Base-by-base conservation (phyloP, 2,797 vertebrate species). In the Benthosema pterotum region DNA sequence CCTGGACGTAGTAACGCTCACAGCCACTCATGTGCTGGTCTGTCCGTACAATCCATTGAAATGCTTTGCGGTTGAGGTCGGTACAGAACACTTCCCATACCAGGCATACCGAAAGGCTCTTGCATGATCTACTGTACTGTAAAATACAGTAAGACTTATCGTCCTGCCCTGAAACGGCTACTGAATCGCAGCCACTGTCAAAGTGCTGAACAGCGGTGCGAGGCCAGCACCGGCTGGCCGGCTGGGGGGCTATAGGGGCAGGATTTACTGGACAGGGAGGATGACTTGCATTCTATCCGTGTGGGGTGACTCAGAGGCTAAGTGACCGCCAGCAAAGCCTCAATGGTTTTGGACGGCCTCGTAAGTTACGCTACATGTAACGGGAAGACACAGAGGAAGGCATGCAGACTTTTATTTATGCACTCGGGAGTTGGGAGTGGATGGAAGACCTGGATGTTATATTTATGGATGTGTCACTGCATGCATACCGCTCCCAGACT, bases 281-380 rank as follows among this genome's bases (percentile, higher is more conserved):
- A 74, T 68, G 79, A 83, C 69, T 79, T 69, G 72, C 25, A 55
- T 64, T 82, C n/a, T 67, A 65, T 82, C 78, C 79, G 73, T 49
- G 55, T 42, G 38, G 72, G 80, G 82, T 84, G 74, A 83, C 62
- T 72, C 71, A 46, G 72, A 71, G 86, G 78, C 59, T 80, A 78
- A 82, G 72, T 74, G 74, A 77, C 75, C 28, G 28, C 28, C 76
- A 71, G 63, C 42, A 38, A 25, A 28, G 25, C 56, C 66, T 78
- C 73, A 74, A 80, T 78, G 81, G 84, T 78, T 80, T 80, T 32
- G 83, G 79, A 78, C 70, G 61, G 75, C 18, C 69, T 84, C 85
- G 67, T 74, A 81, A 85, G 71, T 78, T 71, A 85, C 65, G 72
- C 69, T 78, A 45, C 65, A 63, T 71, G 64, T 59, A 79, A n/a